A percentile compares a stretch with the other conserved stretches of the same genome.
Conservation (phyloP, 35 echinoderm and acorn worm species). For the Amphiura filiformis region DNA sequence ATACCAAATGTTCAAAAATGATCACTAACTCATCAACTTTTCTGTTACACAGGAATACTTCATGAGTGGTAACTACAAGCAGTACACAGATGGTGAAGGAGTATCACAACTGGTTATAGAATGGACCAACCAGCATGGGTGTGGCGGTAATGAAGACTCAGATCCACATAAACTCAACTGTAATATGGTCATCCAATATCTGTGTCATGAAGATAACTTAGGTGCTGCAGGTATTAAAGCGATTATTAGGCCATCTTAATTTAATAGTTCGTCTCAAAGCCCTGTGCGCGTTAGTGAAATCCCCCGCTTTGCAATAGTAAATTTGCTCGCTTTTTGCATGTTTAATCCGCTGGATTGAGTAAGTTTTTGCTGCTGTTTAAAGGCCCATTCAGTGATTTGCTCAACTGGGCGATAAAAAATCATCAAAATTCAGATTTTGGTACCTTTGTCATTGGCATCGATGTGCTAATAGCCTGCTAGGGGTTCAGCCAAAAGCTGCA, state of each 20-base stretch:
- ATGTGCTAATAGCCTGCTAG: too few relatives aligned
- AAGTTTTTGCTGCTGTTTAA: neutral
- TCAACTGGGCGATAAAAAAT: too few relatives aligned
- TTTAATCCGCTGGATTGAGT: constrained; percentile 31
- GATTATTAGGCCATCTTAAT: neutral
- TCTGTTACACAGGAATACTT: constrained; percentile 82
- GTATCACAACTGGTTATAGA: constrained; percentile 60
- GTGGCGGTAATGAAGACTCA: constrained; percentile 84
- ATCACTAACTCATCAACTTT: too few relatives aligned
- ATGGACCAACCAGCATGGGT: constrained; percentile 99
- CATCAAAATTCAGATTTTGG: too few relatives aligned
- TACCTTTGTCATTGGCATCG: too few relatives aligned
- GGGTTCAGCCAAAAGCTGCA: too few relatives aligned
- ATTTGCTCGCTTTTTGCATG: neutral
- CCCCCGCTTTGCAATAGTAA: neutral
- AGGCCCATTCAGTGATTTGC: too few relatives aligned
- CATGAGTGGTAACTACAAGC: constrained; percentile 63
- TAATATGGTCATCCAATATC: constrained; percentile 90
- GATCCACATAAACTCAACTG: constrained; percentile 97
- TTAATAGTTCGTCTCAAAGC: too few relatives aligned
- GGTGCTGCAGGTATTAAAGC: constrained; percentile 48
- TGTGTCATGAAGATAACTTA: constrained; percentile 80
- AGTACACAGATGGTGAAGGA: constrained; percentile 51
- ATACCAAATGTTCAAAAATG: too few relatives aligned
- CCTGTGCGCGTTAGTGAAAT: neutral